Evolutionary conservation across 1,140 invertebrate genomes (phyloP).

Genomic region (Matsumurasca onukii): DNA sequence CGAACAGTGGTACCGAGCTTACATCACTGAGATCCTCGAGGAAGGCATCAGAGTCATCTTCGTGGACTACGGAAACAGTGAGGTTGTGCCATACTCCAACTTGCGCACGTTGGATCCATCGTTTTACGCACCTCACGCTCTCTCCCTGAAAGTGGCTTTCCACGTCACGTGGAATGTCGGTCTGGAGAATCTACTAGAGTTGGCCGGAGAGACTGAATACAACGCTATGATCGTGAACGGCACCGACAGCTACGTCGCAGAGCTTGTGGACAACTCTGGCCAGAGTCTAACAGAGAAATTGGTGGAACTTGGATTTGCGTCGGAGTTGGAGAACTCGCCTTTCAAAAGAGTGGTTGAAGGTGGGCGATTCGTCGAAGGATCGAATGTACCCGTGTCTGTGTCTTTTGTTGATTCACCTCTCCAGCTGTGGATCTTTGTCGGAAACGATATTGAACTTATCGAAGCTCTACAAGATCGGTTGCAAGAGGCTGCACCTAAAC

Average conservation of each 20-base stretch:
- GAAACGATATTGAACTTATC: conserved; percentile 38
- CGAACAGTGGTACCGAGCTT: conserved; percentile 56
- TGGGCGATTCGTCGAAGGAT: conserved; percentile 39
- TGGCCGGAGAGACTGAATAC: conserved; percentile 42
- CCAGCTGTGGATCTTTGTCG: conserved; percentile 47
- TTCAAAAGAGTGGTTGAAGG: conserved; percentile 28
- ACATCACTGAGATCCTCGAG: conserved; percentile 21
- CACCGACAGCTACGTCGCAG: conserved; percentile 41
- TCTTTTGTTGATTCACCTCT: conserved; percentile 46
- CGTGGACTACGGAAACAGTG: conserved; percentile 57
- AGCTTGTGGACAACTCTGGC: conserved; percentile 18
- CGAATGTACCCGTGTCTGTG: conserved; percentile 42
- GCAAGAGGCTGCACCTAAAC: conserved; percentile 51
- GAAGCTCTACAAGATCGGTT: conserved; percentile 54
- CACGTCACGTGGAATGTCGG: conserved; percentile 45
- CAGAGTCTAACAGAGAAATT: conserved; percentile 26
- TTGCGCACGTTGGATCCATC: conserved; percentile 50
- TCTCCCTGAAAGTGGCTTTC: conserved; percentile 53
- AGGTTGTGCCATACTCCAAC: conserved; percentile 43
- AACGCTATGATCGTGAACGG: conserved; percentile 45
- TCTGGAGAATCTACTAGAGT: conserved; percentile 44
- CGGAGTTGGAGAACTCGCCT: conserved; percentile 13
- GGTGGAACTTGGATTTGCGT: conserved; percentile 13
- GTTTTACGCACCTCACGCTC: conserved; percentile 56
- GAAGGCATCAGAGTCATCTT: conserved; percentile 45